Conservation (phyloP, 2,113 vertebrate species). For the Rallus limicola region DNA sequence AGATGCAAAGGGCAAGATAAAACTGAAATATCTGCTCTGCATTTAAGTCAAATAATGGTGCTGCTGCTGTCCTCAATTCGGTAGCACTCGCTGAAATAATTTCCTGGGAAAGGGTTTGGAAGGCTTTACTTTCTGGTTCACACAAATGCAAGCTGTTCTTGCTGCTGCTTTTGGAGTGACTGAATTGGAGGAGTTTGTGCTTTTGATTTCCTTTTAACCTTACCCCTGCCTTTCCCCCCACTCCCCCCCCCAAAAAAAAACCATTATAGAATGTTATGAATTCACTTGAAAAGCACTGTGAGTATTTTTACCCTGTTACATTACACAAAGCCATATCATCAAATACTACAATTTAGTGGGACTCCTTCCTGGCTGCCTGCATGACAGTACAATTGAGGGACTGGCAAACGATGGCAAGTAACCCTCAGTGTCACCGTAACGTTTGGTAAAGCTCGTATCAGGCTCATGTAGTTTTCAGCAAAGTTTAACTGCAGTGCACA, state of each 20-base stretch:
- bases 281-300: background rate
- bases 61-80: background rate
- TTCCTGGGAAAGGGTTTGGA: conserved; percentile 18
- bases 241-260: background rate
- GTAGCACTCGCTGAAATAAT: background rate
- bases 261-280: background rate
- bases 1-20: background rate
- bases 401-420: background rate
- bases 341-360: background rate
- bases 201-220: conserved; percentile 1
- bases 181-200: background rate
- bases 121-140: background rate
- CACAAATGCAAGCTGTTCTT: background rate
- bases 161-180: background rate
- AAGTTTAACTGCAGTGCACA: background rate
- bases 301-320: background rate
- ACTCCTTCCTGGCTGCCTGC: background rate
- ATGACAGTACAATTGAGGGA: background rate
- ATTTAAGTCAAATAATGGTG: background rate
- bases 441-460: background rate
- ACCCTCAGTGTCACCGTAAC: background rate
- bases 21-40: background rate
- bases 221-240: background rate
- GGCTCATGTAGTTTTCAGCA: background rate
- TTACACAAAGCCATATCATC: background rate